Evolutionary conservation across 2,888 invertebrate genomes (phyloP).

Genomic region (Drosophila heteroneura): DNA sequence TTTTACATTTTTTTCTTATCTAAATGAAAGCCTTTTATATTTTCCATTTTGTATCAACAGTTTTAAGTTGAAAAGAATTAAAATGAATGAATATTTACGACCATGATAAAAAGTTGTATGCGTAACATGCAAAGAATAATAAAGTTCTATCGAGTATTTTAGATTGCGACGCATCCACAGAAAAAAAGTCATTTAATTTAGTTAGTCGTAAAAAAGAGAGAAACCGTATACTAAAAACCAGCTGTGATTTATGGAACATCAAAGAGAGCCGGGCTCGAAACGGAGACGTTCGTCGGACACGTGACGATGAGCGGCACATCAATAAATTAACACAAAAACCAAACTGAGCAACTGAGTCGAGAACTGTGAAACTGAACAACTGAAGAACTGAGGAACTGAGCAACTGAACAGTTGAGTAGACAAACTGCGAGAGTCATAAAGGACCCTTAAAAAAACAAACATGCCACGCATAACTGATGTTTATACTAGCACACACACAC

Average conservation of each 20-base stretch:
- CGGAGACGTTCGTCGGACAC: slow-evolving; percentile 24
- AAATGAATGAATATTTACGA: not conserved
- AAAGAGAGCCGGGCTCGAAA: slow-evolving; percentile 41
- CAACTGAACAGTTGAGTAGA: slow-evolving; percentile 2
- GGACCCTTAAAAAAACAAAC: slow-evolving; percentile 65
- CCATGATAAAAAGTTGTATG: not conserved
- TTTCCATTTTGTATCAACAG: not conserved
- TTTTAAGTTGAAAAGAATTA: not conserved
- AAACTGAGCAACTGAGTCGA: slow-evolving; percentile 12
- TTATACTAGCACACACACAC: slow-evolving; percentile 12
- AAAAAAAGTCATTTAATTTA: slow-evolving; percentile 32
- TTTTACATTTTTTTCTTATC: not conserved
- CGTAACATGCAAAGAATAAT: not conserved
- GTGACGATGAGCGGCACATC: slow-evolving; percentile 61
- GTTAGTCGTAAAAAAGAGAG: slow-evolving; percentile 35
- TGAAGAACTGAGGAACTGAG: not conserved
- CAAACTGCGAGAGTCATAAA: slow-evolving; percentile 40
- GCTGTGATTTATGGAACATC: slow-evolving; percentile 58
- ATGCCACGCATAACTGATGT: slow-evolving; percentile 72
- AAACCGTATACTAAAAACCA: slow-evolving; percentile 9
- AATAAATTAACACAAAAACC: slow-evolving; percentile 67
- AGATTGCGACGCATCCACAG: not conserved
- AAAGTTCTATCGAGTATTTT: not conserved
- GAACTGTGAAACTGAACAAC: slow-evolving; percentile 7
- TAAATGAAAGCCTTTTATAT: not conserved